Base-by-base conservation (phyloP, 1,140 invertebrate species). In the Zaprionus gabonicus region DNA sequence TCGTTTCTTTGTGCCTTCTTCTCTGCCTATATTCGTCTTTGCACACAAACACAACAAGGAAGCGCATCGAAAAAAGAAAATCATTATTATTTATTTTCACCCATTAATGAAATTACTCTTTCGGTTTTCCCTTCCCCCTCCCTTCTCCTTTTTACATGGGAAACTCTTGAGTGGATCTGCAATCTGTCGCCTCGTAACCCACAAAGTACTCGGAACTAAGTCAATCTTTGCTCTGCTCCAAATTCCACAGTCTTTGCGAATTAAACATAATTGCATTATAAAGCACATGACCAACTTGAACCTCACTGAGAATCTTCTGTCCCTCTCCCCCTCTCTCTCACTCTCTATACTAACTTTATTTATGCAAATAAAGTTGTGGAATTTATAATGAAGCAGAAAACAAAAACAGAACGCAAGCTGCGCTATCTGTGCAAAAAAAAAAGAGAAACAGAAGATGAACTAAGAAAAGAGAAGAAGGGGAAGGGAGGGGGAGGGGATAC, bases 51-150 rank as follows among this genome's bases (percentile, higher is more conserved):
- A 36, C 23, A 27, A 25, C 75, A 76, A 81, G 84, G 81, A 88
- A 88, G 85, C 79, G 80, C 79, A 84, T 84, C 68, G 67, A 82
- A 62, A 76, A 75, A 31, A 60, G 71, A 76, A 72, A 44, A 60
- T 69, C 81, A 88, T 88, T 87, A 86, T 87, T 90, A 84, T 88
- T 88, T 90, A 90, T 88, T 88, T 88, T 90, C 81, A 80, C 76
- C 81, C 71, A 88, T 88, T 88, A 90, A 72, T 41, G 44, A 71
- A 90, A 88, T 81, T 78, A 71, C 66, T 34, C 31, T 34, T 34
- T 34, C 41, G 58, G 66, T 2, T 71, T 66, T 28, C 41, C 15
- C 20, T 23, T 74, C 70, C 69, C 70, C 17, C 46, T 41, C 23
- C n/a, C 15, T 34, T 7, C 23, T 23, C 23, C 23, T 2, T 23